These are phyloP conservation scores for Cepaea hortensis DNA, from an alignment of 2,888 invertebrate species.

Conservation along the genomic window DNA sequence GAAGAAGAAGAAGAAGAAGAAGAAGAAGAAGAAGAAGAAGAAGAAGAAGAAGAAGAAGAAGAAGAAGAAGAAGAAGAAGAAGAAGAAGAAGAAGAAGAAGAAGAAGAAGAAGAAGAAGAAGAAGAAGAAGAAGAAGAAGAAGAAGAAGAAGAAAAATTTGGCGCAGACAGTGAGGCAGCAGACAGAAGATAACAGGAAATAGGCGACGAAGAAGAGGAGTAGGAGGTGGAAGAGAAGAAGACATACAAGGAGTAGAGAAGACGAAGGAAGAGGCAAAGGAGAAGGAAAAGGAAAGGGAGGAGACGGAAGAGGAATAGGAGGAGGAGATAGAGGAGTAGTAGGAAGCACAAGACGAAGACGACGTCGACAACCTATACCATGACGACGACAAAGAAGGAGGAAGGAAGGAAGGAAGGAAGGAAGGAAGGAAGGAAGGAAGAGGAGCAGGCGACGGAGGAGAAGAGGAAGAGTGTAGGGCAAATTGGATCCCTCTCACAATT, in stretches of 20 bases:
- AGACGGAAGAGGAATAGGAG: background rate
- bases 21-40: background rate
- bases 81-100: background rate
- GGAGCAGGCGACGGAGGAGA: too few species aligned
- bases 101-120: background rate
- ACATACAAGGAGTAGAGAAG: background rate
- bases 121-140: constrained; percentile 9
- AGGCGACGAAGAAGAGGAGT: too few species aligned
- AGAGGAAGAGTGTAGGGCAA: too few species aligned
- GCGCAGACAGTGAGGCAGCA: too few species aligned
- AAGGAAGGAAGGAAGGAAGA: too few species aligned
- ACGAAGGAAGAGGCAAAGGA: too few species aligned
- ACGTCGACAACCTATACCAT: background rate
- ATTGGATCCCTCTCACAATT: too few species aligned
- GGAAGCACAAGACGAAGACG: constrained; percentile 12
- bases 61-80: background rate
- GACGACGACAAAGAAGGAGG: background rate
- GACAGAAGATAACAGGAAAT: too few species aligned
- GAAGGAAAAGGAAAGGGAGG: too few species aligned
- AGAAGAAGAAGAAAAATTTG: background rate
- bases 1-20: background rate
- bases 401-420: background rate
- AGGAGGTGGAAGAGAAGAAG: background rate
- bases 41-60: too few species aligned
- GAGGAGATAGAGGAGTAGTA: constrained; percentile 9